phyloP scores from a whole-genome alignment of 2,113 vertebrate genomes.

The Tauraco erythrolophus region DNA sequence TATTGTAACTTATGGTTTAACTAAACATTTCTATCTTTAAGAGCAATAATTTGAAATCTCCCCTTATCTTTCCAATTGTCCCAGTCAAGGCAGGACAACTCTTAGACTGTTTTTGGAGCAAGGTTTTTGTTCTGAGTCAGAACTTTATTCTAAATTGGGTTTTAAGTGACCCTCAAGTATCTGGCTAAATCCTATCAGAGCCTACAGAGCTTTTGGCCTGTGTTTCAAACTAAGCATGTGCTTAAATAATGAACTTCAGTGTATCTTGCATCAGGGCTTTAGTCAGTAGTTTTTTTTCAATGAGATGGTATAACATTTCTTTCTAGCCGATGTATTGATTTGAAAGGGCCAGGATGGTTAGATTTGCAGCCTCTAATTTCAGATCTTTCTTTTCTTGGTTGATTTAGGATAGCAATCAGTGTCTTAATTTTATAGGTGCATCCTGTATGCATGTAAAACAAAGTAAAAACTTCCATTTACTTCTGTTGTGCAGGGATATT shows the following conservation, averaged over 20 bases:
- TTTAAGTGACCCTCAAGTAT: background rate
- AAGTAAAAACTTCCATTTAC: background rate
- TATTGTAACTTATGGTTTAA: background rate
- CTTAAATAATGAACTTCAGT: background rate
- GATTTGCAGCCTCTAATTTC: background rate
- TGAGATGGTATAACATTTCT: background rate
- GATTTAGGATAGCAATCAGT: background rate
- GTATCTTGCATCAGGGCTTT: background rate
- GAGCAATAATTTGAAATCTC: background rate
- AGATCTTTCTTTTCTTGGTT: background rate
- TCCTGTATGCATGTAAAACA: background rate
- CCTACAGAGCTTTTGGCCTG: background rate
- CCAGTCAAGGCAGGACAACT: background rate
- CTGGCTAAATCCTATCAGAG: background rate
- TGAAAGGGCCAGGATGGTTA: background rate
- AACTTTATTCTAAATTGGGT: background rate
- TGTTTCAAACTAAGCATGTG: background rate
- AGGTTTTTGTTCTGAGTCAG: background rate
- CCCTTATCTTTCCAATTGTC: background rate
- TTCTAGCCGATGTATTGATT: background rate
- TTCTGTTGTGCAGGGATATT: background rate
- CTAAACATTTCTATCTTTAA: background rate
- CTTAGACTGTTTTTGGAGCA: background rate
- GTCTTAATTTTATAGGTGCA: background rate
- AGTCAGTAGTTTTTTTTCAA: background rate